Conservation (phyloP, 2,113 vertebrate genomes). For the Oophaga pumilio region DNA sequence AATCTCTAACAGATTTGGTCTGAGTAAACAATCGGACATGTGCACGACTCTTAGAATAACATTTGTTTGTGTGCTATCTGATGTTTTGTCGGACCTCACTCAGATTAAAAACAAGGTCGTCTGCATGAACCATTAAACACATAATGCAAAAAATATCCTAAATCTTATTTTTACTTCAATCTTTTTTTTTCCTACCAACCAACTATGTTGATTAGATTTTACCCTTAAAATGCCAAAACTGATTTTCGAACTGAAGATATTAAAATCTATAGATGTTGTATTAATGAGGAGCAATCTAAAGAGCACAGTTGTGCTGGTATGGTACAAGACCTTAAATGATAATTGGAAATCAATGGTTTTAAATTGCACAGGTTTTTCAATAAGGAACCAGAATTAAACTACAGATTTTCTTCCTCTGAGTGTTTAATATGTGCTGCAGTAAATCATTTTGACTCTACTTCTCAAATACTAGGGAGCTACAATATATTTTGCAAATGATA, state of each 20-base stretch:
- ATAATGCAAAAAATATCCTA: too few relatives aligned
- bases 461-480: not conserved
- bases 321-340: not conserved
- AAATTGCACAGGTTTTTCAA: not conserved
- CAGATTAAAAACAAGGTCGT: too few relatives aligned
- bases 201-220: not conserved
- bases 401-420: not conserved
- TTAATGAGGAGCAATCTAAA: not conserved
- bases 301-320: not conserved
- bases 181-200: too few relatives aligned
- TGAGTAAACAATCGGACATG: too few relatives aligned
- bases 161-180: too few relatives aligned
- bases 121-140: too few relatives aligned
- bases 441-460: not conserved
- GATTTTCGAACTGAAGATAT: not conserved
- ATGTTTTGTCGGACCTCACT: too few relatives aligned
- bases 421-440: not conserved
- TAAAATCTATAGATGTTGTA: not conserved
- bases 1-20: too few relatives aligned
- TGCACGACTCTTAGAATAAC: too few relatives aligned
- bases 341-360: slow-evolving; percentile 10
- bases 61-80: too few relatives aligned
- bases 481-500: not conserved
- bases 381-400: not conserved
- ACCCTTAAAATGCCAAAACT: not conserved